phyloP scores from a whole-genome alignment of 2,113 vertebrate species.

The Paramisgurnus dabryanus region DNA sequence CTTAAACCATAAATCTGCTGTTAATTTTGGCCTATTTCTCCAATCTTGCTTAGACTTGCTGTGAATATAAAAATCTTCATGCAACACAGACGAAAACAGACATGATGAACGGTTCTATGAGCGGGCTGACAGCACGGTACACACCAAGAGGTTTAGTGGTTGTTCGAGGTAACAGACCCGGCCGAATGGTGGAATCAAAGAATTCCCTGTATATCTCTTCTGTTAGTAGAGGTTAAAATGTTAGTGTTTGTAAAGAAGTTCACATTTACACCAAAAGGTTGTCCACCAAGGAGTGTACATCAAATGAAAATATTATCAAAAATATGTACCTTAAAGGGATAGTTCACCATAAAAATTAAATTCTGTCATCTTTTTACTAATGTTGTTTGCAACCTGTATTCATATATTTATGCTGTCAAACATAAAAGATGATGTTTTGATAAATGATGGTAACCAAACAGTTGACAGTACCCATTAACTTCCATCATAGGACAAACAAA shows the following conservation, averaged over 20 bases:
- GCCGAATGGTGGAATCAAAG: conserved; percentile 55
- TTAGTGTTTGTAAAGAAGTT: conserved; percentile 48
- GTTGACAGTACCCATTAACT: too few species aligned
- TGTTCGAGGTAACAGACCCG: conserved; percentile 57
- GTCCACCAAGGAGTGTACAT: neutral
- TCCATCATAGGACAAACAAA: too few species aligned
- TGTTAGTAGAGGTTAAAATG: conserved; percentile 57
- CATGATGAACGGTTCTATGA: conserved; percentile 15
- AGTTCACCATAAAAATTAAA: too few species aligned
- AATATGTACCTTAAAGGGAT: too few species aligned
- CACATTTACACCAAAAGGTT: neutral
- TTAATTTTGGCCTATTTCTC: neutral
- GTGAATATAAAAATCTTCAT: conserved; percentile 5
- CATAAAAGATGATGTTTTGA: too few species aligned
- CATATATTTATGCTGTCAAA: too few species aligned
- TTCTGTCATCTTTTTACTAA: too few species aligned
- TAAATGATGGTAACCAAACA: too few species aligned
- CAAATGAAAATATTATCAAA: too few species aligned
- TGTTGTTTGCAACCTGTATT: too few species aligned
- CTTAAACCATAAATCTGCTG: neutral
- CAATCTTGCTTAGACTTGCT: neutral
- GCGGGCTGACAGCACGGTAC: conserved; percentile 47
- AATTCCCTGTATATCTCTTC: conserved; percentile 53
- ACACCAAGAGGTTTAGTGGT: conserved; percentile 56
- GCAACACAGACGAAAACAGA: conserved; percentile 24